Base-by-base conservation (phyloP, 2,888 invertebrate genomes). In the Caenorhabditis uteleia region DNA sequence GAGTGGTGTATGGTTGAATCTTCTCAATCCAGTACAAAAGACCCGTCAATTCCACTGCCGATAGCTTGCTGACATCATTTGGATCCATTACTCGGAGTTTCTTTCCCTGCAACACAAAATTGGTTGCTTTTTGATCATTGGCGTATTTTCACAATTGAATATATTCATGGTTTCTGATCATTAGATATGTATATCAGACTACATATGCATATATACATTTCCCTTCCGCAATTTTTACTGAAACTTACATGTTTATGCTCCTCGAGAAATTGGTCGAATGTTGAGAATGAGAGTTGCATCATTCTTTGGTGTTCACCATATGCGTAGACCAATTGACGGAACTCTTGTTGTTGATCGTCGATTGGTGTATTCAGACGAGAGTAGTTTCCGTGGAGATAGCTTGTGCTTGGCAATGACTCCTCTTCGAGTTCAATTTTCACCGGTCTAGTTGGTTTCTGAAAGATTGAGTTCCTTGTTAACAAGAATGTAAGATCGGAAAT, bases 1-100 rank as follows among this genome's bases (percentile, higher is more conserved):
- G 46, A 3, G 68, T 44, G 14, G 34, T 40, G 47, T 67, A 80
- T n/a, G 80, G 78, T 1, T 61, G 51, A 44, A 77, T 60, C 48
- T 77, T 79, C 33, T 78, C 78, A 14, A 80, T 70, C 80, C 78
- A 81, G 57, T 75, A 80, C 36, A 78, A 48, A 2, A 80, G 51
- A n/a, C 80, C 80, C 20, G 70, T 61, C 44, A 81, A 31, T 43
- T 80, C 80, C 14, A 75, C 74, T 2, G 70, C 66, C n/a, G 73
- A 70, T 42, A 80, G 51, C 16, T 71, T 69, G 44, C 70, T 73
- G 21, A 81, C 77, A 44, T 80, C 80, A 1, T 45, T 38, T 20
- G 80, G 77, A 5, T 62, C 66, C 76, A 81, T 78, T 38, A 53
- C 50, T 10, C 77, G 64, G 10, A 74, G 58, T 16, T 44, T 53